Conservation (phyloP, 1,140 invertebrate genomes). For the Cyclargus thomasi region DNA sequence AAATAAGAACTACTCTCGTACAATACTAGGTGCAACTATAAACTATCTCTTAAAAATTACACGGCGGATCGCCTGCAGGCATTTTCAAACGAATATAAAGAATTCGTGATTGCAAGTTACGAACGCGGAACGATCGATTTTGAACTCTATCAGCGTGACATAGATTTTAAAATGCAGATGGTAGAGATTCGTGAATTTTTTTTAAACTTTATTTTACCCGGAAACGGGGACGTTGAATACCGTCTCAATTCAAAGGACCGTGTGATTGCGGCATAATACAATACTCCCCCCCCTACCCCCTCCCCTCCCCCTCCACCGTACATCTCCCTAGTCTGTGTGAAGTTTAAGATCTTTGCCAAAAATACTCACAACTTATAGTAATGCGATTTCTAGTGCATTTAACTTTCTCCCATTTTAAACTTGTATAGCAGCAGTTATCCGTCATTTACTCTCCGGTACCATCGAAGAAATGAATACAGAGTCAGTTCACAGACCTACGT, state of each 20-base stretch:
- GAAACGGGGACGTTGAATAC: slow-evolving; percentile 49
- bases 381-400: no score
- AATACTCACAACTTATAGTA: no score
- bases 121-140: background rate
- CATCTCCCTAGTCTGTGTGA: background rate
- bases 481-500: no score
- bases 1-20: no score
- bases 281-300: background rate
- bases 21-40: background rate
- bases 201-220: slow-evolving; percentile 43
- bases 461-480: no score
- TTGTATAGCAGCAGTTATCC: no score
- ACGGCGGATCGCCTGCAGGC: background rate
- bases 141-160: background rate
- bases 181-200: slow-evolving; percentile 36
- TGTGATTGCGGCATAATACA: slow-evolving; percentile 18
- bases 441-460: no score
- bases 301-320: background rate
- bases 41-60: slow-evolving; percentile 12
- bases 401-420: no score
- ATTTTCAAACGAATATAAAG: slow-evolving; percentile 4
- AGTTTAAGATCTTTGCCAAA: no score
- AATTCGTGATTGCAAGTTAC: slow-evolving; percentile 10
- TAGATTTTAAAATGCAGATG: slow-evolving; percentile 20
- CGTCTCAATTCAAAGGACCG: slow-evolving; percentile 40